Evolutionary conservation across 2,888 invertebrate genomes (phyloP).

Genomic region (Xylota sylvarum): DNA sequence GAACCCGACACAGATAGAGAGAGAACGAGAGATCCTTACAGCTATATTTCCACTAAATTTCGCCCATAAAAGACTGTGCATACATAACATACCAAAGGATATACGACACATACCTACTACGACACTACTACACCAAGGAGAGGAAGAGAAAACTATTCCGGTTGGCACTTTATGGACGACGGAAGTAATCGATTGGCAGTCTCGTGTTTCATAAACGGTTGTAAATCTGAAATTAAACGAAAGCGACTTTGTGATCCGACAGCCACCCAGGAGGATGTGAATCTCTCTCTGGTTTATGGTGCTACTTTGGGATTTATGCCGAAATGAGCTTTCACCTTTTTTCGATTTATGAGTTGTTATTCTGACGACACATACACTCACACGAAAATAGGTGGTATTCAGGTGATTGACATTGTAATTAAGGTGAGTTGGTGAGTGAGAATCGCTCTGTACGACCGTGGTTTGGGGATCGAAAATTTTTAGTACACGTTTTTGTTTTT

Average conservation of each 20-base stretch:
- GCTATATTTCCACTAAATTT: slow-evolving; percentile 64
- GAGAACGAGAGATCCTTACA: slow-evolving; percentile 22
- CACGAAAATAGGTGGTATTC: neutral
- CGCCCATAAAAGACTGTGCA: slow-evolving; percentile 62
- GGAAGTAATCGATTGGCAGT: slow-evolving; percentile 74
- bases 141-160: slow-evolving; percentile 50
- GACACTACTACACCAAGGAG: neutral
- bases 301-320: slow-evolving; percentile 61
- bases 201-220: slow-evolving; percentile 73
- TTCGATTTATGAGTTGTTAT: slow-evolving; percentile 63
- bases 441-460: neutral
- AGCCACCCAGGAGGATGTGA: slow-evolving; percentile 42
- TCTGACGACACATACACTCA: neutral
- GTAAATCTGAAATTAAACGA: slow-evolving; percentile 76
- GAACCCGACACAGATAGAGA: neutral
- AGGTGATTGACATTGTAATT: slow-evolving; percentile 73
- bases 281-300: slow-evolving; percentile 67
- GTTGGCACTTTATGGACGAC: slow-evolving; percentile 70
- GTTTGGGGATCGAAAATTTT: neutral
- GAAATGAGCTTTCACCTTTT: slow-evolving; percentile 76
- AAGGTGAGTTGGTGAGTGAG: slow-evolving; percentile 53
- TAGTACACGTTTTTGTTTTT: too few relatives aligned
- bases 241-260: slow-evolving; percentile 68
- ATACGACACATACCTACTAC: slow-evolving; percentile 2
- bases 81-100: slow-evolving; percentile 14